These are phyloP conservation scores for Drosophila parvula DNA, from an alignment of 1,140 invertebrate species.

Conservation along the genomic window DNA sequence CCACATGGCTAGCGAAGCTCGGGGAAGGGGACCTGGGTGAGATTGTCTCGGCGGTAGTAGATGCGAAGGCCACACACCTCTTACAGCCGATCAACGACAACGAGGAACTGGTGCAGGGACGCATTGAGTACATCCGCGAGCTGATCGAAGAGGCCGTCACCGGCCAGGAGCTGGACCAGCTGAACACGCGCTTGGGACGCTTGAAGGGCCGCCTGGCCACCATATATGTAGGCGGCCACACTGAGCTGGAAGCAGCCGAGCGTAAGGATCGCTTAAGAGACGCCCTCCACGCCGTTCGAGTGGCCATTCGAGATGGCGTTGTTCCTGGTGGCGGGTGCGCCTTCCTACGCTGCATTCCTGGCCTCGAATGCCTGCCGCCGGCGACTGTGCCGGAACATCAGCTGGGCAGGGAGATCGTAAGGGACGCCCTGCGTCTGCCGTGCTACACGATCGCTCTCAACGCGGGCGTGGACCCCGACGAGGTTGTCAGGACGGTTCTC, in stretches of 20 bases:
- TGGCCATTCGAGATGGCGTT: conserved; percentile 78
- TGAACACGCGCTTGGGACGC: conserved; percentile 90
- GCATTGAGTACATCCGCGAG: conserved; percentile 87
- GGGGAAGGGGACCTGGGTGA: conserved; percentile 86
- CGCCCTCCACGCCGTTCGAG: conserved; percentile 74
- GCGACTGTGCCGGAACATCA: conserved; percentile 35
- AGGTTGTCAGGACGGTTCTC: conserved; percentile 93
- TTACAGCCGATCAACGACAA: conserved; percentile 86
- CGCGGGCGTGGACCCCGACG: conserved; percentile 93
- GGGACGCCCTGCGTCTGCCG: conserved; percentile 88
- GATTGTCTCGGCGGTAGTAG: conserved; percentile 88
- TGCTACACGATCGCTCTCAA: conserved; percentile 95
- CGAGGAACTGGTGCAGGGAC: conserved; percentile 86
- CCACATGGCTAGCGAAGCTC: conserved; percentile 85
- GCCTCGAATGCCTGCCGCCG: conserved; percentile 41
- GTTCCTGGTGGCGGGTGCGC: conserved; percentile 81
- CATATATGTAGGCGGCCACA: conserved; percentile 70
- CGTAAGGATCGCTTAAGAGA: conserved; percentile 80
- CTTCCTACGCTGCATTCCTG: conserved; percentile 68
- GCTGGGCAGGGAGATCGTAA: conserved; percentile 88
- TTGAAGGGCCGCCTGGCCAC: conserved; percentile 88
- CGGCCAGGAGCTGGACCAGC: conserved; percentile 91
- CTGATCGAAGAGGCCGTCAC: conserved; percentile 88
- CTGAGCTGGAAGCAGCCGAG: conserved; percentile 77
- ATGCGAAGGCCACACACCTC: conserved; percentile 86